These are phyloP conservation scores for Brenthis ino DNA, from an alignment of 2,888 invertebrate species.

Conservation along the genomic window DNA sequence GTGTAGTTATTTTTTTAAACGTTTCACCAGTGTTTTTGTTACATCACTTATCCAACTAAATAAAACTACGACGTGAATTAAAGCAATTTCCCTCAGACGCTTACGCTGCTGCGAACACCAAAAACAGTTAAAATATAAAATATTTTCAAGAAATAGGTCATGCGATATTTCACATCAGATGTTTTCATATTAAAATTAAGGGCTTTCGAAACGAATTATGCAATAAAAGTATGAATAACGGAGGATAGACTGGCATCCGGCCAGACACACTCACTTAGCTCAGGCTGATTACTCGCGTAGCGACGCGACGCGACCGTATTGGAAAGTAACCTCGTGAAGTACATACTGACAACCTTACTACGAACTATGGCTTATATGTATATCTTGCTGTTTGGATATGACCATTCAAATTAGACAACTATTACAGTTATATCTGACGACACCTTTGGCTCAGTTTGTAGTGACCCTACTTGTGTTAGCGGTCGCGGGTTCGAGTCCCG, in stretches of 20 bases:
- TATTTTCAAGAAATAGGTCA: slow-evolving; percentile 15
- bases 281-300: too few species aligned
- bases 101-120: background rate
- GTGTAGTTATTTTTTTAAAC: background rate
- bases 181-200: slow-evolving; percentile 24
- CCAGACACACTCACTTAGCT: slow-evolving; percentile 6
- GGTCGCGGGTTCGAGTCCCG: too few species aligned
- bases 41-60: background rate
- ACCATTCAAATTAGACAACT: too few species aligned
- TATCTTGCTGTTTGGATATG: too few species aligned
- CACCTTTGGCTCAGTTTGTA: too few species aligned
- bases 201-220: slow-evolving; percentile 15
- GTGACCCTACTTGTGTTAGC: too few species aligned
- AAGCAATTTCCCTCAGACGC: slow-evolving; percentile 1
- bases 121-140: slow-evolving; percentile 8
- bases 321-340: too few species aligned
- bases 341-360: too few species aligned
- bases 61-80: slow-evolving; percentile 4
- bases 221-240: slow-evolving; percentile 24
- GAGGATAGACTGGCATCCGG: slow-evolving; percentile 9
- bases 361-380: too few species aligned
- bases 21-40: background rate
- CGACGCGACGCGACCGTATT: too few species aligned
- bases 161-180: slow-evolving; percentile 20
- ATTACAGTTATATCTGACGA: too few species aligned